Percentiles rank a stretch among this genome's conserved stretches.
These are phyloP conservation scores for Papilio aristodemus DNA, from an alignment of 1,140 invertebrate genomes.

Conservation along the genomic window DNA sequence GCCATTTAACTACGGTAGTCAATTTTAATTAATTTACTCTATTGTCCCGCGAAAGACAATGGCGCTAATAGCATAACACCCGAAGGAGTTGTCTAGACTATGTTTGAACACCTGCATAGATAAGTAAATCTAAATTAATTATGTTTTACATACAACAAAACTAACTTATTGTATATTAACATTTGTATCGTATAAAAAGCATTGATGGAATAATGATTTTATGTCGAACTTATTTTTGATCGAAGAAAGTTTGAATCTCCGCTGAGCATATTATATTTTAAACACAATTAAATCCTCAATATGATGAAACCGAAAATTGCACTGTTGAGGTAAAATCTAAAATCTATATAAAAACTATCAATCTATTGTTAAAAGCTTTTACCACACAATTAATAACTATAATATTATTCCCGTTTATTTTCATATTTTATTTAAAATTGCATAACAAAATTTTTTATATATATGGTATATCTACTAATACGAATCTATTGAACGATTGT, in stretches of 20 bases:
- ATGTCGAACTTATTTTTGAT: no score
- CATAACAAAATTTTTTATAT: neutral
- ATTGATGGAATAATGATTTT: no score
- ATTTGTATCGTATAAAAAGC: neutral
- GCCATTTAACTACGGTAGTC: slow-evolving; percentile 22
- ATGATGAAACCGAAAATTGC: no score
- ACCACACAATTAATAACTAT: neutral
- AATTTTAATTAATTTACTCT: slow-evolving; percentile 57
- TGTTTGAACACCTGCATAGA: slow-evolving; percentile 34
- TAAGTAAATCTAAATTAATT: slow-evolving; percentile 19
- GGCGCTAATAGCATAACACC: slow-evolving; percentile 47
- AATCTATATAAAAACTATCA: neutral
- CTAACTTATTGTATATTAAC: neutral
- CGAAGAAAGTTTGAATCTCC: no score
- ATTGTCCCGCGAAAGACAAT: slow-evolving; percentile 60
- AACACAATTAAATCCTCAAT: no score
- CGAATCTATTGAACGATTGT: slow-evolving; percentile 21
- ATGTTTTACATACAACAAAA: neutral
- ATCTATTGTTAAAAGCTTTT: neutral
- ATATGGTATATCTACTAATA: neutral
- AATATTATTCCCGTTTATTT: no score
- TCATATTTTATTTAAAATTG: slow-evolving; percentile 14
- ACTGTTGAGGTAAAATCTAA: no score
- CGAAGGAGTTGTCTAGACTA: slow-evolving; percentile 6
- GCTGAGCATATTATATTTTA: no score